A percentile compares a stretch with the other conserved stretches of the same genome.
These are phyloP conservation scores for Palloptera scutellata DNA, from an alignment of 2,888 invertebrate genomes.

Conservation along the genomic window DNA sequence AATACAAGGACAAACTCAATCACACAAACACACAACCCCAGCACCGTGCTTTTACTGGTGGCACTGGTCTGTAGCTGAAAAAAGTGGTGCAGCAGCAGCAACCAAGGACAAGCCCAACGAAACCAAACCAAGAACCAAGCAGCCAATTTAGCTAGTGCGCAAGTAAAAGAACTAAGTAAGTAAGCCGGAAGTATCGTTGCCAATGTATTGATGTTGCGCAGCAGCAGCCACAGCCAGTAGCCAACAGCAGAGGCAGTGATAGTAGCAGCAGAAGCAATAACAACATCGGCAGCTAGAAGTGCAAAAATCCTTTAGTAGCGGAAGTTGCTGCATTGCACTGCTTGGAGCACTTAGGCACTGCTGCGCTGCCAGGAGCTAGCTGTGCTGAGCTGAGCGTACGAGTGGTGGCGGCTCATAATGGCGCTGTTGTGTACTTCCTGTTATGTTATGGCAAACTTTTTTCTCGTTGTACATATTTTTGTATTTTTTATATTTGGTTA, in stretches of 20 bases:
- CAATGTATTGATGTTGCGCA: constrained; percentile 23
- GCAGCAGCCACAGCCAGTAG: not conserved
- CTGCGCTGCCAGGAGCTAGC: not conserved
- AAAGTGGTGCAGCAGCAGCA: too few species aligned
- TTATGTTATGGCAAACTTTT: not conserved
- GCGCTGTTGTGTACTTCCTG: constrained; percentile 31
- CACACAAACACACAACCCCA: too few species aligned
- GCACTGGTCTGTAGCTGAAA: too few species aligned
- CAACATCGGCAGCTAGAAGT: not conserved
- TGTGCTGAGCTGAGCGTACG: constrained; percentile 3
- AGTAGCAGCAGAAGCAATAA: not conserved
- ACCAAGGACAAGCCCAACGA: too few species aligned
- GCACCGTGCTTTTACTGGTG: too few species aligned
- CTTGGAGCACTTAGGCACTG: not conserved
- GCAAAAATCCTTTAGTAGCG: not conserved
- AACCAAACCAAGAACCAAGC: too few species aligned
- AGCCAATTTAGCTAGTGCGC: too few species aligned
- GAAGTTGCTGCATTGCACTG: not conserved
- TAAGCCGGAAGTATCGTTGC: constrained; percentile 35
- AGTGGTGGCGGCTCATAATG: constrained; percentile 21
- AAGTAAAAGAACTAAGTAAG: not conserved
- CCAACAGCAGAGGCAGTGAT: not conserved
- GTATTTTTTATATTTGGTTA: not conserved
- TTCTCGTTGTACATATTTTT: not conserved
- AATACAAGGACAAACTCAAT: too few species aligned